phyloP scores from a whole-genome alignment of 2,113 vertebrate species.

The Proterorhinus semilunaris region DNA sequence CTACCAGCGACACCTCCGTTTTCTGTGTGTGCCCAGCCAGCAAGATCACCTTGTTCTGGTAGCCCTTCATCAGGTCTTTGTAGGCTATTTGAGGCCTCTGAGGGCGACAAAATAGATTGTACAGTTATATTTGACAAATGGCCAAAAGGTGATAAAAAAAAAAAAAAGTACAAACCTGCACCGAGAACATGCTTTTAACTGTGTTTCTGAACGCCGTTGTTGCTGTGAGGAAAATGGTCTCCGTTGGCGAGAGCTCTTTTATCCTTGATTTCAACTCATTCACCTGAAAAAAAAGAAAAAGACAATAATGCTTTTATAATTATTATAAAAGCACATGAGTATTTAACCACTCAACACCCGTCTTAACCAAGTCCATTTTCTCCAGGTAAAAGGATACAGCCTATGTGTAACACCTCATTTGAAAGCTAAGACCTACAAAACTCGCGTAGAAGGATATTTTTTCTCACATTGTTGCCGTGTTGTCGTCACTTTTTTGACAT shows the following conservation, averaged over 20 bases:
- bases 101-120: not conserved
- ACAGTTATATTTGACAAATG: too few relatives aligned
- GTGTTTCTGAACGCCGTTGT: slow-evolving; percentile 88
- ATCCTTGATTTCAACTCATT: slow-evolving; percentile 80
- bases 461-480: too few relatives aligned
- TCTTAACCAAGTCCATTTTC: too few relatives aligned
- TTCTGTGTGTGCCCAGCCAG: slow-evolving; percentile 80
- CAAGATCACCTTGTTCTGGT: slow-evolving; percentile 82
- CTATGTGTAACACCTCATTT: too few relatives aligned
- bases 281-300: slow-evolving; percentile 73
- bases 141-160: too few relatives aligned
- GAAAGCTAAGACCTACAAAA: too few relatives aligned
- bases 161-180: slow-evolving; percentile 78
- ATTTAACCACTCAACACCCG: too few relatives aligned
- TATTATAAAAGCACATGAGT: too few relatives aligned
- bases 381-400: too few relatives aligned
- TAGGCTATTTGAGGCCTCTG: slow-evolving; percentile 90
- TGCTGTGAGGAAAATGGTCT: slow-evolving; percentile 86
- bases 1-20: slow-evolving; percentile 85
- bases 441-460: too few relatives aligned
- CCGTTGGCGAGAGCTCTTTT: slow-evolving; percentile 83
- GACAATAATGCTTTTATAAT: too few relatives aligned
- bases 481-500: too few relatives aligned
- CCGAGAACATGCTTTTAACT: slow-evolving; percentile 92
- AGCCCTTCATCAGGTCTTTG: slow-evolving; percentile 89